These are phyloP conservation scores for Pseudopodoces humilis DNA, from an alignment of 2,113 vertebrate species.

Conservation along the genomic window DNA sequence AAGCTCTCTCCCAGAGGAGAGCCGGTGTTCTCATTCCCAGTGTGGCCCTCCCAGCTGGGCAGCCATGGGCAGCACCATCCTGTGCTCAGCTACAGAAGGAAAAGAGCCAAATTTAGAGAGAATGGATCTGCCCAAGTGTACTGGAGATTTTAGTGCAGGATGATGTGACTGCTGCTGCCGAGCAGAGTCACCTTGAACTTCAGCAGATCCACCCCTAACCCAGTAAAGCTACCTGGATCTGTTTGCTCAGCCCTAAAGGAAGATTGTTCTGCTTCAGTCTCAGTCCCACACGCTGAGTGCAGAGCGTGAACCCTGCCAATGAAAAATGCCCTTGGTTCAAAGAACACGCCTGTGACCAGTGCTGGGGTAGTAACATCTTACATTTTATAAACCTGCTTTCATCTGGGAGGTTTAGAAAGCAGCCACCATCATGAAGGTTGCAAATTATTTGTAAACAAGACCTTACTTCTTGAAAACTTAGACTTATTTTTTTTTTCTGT, in stretches of 20 bases:
- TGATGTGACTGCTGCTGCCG: neutral
- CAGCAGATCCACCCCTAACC: neutral
- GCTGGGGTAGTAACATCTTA: neutral
- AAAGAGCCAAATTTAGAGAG: neutral
- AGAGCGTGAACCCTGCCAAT: neutral
- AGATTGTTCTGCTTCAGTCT: neutral
- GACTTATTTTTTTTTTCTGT: neutral
- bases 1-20: neutral
- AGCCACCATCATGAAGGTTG: neutral
- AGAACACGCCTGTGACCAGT: neutral
- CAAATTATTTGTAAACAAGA: constrained; percentile 56
- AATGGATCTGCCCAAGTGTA: neutral
- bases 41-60: neutral
- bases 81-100: no score
- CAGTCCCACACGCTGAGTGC: neutral
- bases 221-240: neutral
- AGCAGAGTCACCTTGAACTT: neutral
- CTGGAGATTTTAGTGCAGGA: neutral
- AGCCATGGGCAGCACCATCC: neutral
- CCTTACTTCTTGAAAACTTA: neutral
- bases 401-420: neutral
- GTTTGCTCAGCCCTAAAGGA: neutral
- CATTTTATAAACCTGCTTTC: neutral
- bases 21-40: accelerated
- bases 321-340: neutral